These are phyloP conservation scores for Diplodus puntazzo DNA, from an alignment of 2,797 vertebrate genomes.

Conservation along the genomic window DNA sequence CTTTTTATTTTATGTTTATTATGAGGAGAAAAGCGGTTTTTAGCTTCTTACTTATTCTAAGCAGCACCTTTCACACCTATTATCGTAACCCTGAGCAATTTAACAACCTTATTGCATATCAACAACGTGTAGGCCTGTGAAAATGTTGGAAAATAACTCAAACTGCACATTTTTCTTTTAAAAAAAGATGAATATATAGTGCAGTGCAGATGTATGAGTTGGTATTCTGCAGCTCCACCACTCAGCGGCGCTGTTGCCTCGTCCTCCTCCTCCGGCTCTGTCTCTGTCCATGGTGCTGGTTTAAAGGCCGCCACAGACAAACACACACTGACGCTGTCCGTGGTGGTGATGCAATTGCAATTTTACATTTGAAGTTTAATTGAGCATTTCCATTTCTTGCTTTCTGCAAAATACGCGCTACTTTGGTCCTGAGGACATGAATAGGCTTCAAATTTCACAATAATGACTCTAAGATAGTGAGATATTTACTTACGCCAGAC, in stretches of 20 bases:
- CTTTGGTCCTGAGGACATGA: too few relatives aligned
- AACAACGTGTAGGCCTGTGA: too few relatives aligned
- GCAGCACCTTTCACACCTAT: not conserved
- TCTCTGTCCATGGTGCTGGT: conserved; percentile 72
- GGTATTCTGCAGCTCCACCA: not conserved
- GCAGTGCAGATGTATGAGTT: not conserved
- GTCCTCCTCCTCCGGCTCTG: not conserved
- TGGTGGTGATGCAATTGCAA: conserved; percentile 9
- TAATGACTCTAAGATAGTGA: too few relatives aligned
- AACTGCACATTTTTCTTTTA: not conserved
- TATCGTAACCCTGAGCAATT: too few relatives aligned
- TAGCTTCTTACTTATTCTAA: not conserved
- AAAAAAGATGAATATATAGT: too few relatives aligned
- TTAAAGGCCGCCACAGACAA: not conserved
- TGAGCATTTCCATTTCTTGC: too few relatives aligned
- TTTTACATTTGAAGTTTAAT: too few relatives aligned
- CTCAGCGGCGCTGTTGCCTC: conserved; percentile 28
- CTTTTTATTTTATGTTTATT: not conserved
- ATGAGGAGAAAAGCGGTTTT: not conserved
- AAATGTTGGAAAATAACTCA: not conserved
- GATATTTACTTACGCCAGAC: too few relatives aligned
- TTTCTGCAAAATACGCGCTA: too few relatives aligned
- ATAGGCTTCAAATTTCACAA: too few relatives aligned
- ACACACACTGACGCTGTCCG: not conserved
- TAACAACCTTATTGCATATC: not conserved